Evolutionary conservation across 92 coral and sea anemone species (phyloP), one percentile per base, ranked within the genome.

Genomic region (Scolanthus callimorphus): DNA sequence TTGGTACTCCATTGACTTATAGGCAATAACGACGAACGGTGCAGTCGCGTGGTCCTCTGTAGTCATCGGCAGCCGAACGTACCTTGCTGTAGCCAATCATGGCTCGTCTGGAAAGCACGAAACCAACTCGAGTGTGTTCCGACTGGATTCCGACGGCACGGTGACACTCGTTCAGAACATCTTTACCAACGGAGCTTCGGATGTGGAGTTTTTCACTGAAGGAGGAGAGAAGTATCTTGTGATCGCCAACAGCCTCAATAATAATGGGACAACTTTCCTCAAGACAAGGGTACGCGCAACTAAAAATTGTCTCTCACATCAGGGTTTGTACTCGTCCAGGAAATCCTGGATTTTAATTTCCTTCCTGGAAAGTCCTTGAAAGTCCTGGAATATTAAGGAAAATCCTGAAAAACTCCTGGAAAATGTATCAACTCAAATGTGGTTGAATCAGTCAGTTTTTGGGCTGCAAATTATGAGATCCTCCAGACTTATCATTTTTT

Each of bases 251-350:
- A 67, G 74, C 55, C 74, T 63, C 67, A 64, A 82, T 29, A 78
- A 94, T 39, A 71, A 73, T 29, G 88, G 88, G 13, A 60, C 51
- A 20, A 88, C 96, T 4, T 78, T 31, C 17, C 59, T 94, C 8
- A 65, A 64, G 23, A 82, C 96, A 0, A 64, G 88, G 99, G 99
- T 94, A 89, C n/a, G n/a, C n/a, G n/a, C n/a, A n/a, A n/a, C n/a
- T n/a, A n/a, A n/a, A n/a, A n/a, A n/a, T n/a, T n/a, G n/a, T n/a
- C n/a, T n/a, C n/a, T n/a, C n/a, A n/a, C n/a, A n/a, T n/a, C n/a
- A n/a, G n/a, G n/a, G n/a, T n/a, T n/a, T n/a, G n/a, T n/a, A n/a
- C n/a, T n/a, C n/a, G n/a, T n/a, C n/a, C n/a, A n/a, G n/a, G n/a
- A n/a, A n/a, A n/a, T n/a, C n/a, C n/a, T n/a, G n/a, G n/a, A n/a